These are phyloP conservation scores for Tachina fera DNA, from an alignment of 2,888 invertebrate genomes.

Conservation along the genomic window DNA sequence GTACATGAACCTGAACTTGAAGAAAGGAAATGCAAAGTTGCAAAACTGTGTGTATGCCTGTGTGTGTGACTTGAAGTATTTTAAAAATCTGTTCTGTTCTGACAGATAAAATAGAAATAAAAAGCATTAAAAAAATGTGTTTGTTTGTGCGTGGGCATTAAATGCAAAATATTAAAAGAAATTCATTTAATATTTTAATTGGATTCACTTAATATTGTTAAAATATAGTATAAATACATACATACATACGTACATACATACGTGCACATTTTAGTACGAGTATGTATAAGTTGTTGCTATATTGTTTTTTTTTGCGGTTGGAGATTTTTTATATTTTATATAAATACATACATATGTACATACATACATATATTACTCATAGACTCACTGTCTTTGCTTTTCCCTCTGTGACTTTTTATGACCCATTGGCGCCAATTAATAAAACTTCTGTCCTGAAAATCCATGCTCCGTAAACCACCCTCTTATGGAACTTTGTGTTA, in stretches of 20 bases:
- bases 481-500: constrained; percentile 45
- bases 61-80: constrained; percentile 15
- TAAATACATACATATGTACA: too few relatives aligned
- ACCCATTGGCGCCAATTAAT: constrained; percentile 66
- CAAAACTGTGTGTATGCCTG: constrained; percentile 31
- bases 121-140: constrained; percentile 43
- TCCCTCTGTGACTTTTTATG: constrained; percentile 41
- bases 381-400: background rate
- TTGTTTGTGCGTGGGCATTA: constrained; percentile 51
- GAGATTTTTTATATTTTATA: constrained; percentile 1
- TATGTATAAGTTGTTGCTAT: background rate
- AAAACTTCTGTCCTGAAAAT: constrained; percentile 29
- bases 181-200: constrained; percentile 15
- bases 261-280: background rate
- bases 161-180: constrained; percentile 37
- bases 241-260: background rate
- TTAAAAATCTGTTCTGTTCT: constrained; percentile 1
- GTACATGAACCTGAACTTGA: constrained; percentile 71
- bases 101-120: constrained; percentile 34
- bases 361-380: constrained; percentile 49
- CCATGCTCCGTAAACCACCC: constrained; percentile 52
- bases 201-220: background rate
- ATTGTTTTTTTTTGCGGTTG: background rate
- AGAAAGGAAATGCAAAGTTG: constrained; percentile 60
- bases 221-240: background rate